phyloP scores from a whole-genome alignment of 2,797 vertebrate species.

The Triplophysa bombifrons region DNA sequence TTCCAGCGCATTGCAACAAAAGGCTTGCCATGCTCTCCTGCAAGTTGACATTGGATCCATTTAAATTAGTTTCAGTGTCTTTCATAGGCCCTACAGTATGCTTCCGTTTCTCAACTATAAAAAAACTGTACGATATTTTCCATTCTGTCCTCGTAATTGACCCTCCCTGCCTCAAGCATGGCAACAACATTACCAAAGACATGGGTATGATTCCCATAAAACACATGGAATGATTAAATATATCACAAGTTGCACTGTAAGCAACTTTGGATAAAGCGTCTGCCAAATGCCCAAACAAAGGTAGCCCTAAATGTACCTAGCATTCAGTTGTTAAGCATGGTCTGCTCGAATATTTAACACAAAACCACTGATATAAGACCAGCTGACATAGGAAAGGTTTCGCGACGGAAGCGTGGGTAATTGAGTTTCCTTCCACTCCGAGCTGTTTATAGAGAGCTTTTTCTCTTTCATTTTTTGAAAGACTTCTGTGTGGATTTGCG shows the following conservation, averaged over 20 bases:
- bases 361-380: constrained; percentile 30
- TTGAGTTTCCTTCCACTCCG: constrained; percentile 42
- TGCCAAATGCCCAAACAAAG: neutral
- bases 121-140: no score
- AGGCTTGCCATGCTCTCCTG: no score
- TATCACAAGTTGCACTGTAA: neutral
- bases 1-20: no score
- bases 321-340: neutral
- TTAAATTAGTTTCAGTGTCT: no score
- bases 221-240: neutral
- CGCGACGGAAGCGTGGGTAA: constrained; percentile 19
- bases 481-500: constrained; percentile 26
- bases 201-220: neutral
- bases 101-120: no score
- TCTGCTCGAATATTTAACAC: neutral
- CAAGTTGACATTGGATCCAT: no score
- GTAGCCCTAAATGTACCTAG: neutral
- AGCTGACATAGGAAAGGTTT: constrained; percentile 24
- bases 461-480: constrained; percentile 27
- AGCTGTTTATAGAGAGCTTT: constrained; percentile 11
- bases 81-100: no score
- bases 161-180: neutral
- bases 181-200: neutral
- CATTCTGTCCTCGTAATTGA: no score
- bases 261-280: neutral